Conservation (phyloP, 1,140 invertebrate species). For the Drosophila suzukii region DNA sequence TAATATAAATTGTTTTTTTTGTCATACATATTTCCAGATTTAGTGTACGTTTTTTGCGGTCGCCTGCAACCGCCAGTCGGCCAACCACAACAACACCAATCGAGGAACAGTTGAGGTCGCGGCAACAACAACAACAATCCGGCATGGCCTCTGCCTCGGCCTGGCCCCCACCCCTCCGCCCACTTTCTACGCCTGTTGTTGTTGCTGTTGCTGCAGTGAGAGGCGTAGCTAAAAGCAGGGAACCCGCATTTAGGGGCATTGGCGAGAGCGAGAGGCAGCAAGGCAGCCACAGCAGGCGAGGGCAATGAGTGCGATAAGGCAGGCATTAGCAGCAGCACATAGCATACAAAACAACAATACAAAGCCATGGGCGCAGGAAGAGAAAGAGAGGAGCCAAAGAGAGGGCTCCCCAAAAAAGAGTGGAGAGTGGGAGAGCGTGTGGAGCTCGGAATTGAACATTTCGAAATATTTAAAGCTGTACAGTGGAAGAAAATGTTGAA, state of each 20-base stretch:
- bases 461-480: slow-evolving; percentile 61
- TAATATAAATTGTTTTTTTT: slow-evolving; percentile 1
- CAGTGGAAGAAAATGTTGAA: background rate
- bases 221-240: slow-evolving; percentile 75
- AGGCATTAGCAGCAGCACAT: slow-evolving; percentile 26
- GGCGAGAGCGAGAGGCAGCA: slow-evolving; percentile 37
- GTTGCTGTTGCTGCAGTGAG: slow-evolving; percentile 45
- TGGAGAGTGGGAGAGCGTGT: slow-evolving; percentile 31
- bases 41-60: slow-evolving; percentile 1
- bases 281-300: slow-evolving; percentile 12
- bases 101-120: slow-evolving; percentile 31
- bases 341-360: background rate
- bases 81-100: slow-evolving; percentile 71
- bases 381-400: slow-evolving; percentile 10
- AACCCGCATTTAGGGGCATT: slow-evolving; percentile 19
- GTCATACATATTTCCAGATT: slow-evolving; percentile 1
- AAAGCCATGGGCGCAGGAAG: slow-evolving; percentile 20
- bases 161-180: slow-evolving; percentile 38
- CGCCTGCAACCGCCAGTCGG: slow-evolving; percentile 58
- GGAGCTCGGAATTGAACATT: background rate
- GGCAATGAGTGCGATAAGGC: slow-evolving; percentile 67
- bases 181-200: slow-evolving; percentile 30
- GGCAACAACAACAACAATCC: slow-evolving; percentile 48
- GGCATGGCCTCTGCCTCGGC: slow-evolving; percentile 43
- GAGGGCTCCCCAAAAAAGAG: slow-evolving; percentile 9